A percentile compares a stretch with the other conserved stretches of the same genome.
These are phyloP conservation scores for Eupithecia abbreviata DNA, from an alignment of 2,888 invertebrate species.

Conservation along the genomic window DNA sequence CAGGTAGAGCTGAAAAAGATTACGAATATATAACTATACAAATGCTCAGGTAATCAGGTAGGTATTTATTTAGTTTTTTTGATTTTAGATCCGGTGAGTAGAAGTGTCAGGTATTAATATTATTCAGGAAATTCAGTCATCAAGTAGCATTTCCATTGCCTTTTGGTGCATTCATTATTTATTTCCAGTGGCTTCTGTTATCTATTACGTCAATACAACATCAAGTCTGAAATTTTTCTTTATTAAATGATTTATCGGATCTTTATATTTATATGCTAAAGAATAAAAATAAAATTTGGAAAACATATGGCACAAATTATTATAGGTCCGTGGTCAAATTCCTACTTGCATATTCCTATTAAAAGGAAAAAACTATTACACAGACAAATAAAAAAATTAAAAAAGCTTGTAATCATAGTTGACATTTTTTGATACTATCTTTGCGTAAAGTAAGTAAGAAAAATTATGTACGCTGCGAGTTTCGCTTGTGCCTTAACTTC, in stretches of 20 bases:
- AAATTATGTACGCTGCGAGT: no score
- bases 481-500: no score
- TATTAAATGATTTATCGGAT: not conserved
- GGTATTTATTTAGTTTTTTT: not conserved
- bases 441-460: not conserved
- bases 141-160: not conserved
- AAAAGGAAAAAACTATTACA: not conserved
- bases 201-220: constrained; percentile 1
- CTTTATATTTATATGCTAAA: not conserved
- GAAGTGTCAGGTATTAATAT: not conserved
- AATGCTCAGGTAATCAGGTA: not conserved
- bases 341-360: not conserved
- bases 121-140: not conserved
- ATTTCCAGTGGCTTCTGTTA: not conserved
- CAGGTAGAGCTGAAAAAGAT: not conserved
- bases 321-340: not conserved
- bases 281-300: not conserved
- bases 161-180: not conserved
- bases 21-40: not conserved
- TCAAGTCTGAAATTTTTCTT: not conserved
- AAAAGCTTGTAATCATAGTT: not conserved
- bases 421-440: no score
- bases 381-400: no score
- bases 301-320: not conserved
- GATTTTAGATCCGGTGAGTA: not conserved